Evolutionary conservation across 2,888 invertebrate genomes (phyloP), one percentile per base, ranked within the genome.

Genomic region (Idaea biselata): DNA sequence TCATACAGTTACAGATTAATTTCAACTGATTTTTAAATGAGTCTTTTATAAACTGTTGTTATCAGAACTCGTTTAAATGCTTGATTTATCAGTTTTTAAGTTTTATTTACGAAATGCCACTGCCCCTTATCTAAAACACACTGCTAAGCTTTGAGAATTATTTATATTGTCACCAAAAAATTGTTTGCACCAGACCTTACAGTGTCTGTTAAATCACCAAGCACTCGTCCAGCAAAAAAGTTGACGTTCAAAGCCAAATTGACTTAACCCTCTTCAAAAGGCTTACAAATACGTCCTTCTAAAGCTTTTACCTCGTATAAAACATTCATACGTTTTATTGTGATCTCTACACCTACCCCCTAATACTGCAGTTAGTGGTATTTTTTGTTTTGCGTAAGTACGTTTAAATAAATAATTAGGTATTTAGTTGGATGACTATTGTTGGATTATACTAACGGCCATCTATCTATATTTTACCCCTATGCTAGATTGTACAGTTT

Each of bases 221-320:
- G 68, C 73, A 78, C 73, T 78, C 79, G 79, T 80, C 74, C 75
- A 77, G 78, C 80, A 86, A 89, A 89, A 89, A 89, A 88, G 83
- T 85, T 89, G 90, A 89, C 86, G 84, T 79, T 74, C 80, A 86
- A 86, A 89, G 84, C 88, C 82, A 86, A 87, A 86, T 85, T 86
- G 88, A 86, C 84, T 89, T 86, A 88, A 91, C 91, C 91, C 90
- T 91, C 84, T 86, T 90, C 90, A 89, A 86, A 87, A 79, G 84
- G 88, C 85, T 88, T 88, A 87, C 83, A 84, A 84, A 87, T 82
- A 83, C 82, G 86, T 84, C 85, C 82, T 80, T 84, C 83, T 82
- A 70, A 82, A 83, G 88, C 88, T 89, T 89, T 87, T 87, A 88
- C 86, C 82, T 84, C 84, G 82, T 77, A 88, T 88, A 83, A 87